These are phyloP conservation scores for Vanessa atalanta DNA, from an alignment of 1,140 invertebrate species.

Conservation along the genomic window DNA sequence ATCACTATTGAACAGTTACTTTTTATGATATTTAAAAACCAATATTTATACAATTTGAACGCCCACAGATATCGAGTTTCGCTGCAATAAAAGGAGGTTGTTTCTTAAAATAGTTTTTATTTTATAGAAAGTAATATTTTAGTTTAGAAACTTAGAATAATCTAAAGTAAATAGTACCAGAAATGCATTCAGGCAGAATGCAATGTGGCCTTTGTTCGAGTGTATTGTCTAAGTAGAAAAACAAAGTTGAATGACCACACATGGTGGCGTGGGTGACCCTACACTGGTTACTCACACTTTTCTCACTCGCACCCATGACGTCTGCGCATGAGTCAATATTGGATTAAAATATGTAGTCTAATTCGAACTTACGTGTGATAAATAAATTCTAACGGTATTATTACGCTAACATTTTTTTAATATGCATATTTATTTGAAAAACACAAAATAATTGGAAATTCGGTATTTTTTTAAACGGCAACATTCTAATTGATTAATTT, in stretches of 20 bases:
- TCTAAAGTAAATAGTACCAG: neutral
- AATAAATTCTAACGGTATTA: neutral
- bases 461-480: too few relatives aligned
- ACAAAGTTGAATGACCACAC: conserved; percentile 71
- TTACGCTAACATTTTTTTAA: neutral
- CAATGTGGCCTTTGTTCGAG: conserved; percentile 50
- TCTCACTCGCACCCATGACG: conserved; percentile 28
- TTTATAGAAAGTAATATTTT: neutral
- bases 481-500: too few relatives aligned
- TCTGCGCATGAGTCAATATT: conserved; percentile 29
- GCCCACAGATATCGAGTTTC: neutral
- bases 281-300: conserved; percentile 35
- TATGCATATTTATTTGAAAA: neutral
- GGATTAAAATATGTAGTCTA: conserved; percentile 9
- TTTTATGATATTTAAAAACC: neutral
- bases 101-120: neutral
- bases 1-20: neutral
- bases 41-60: neutral
- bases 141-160: neutral
- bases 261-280: conserved; percentile 51
- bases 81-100: neutral
- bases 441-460: neutral
- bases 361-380: conserved; percentile 13
- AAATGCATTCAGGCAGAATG: conserved; percentile 30
- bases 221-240: conserved; percentile 59